Conservation (phyloP, 2,797 vertebrate genomes). For the Benthosema pterotum region DNA sequence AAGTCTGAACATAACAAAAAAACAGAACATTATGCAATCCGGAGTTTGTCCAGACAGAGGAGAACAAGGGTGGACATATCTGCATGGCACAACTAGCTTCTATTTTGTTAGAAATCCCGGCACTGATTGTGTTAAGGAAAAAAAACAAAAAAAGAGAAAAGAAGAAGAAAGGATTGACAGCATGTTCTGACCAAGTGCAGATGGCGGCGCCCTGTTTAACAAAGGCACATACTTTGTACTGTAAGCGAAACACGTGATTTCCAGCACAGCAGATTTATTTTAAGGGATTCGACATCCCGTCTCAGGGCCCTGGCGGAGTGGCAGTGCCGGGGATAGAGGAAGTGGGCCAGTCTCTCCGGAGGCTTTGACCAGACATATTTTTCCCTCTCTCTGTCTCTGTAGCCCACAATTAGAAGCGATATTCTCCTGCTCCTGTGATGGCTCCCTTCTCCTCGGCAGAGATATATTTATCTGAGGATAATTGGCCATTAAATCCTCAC, state of each 20-base stretch:
- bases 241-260: constrained; percentile 67
- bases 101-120: too few species aligned
- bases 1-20: too few species aligned
- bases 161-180: constrained; percentile 37
- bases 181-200: constrained; percentile 61
- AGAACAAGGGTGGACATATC: too few species aligned
- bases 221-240: constrained; percentile 64
- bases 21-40: too few species aligned
- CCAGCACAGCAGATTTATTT: constrained; percentile 69
- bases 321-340: constrained; percentile 62
- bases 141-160: background rate
- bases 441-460: constrained; percentile 77
- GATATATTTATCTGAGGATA: constrained; percentile 86
- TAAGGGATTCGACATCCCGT: constrained; percentile 65
- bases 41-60: too few species aligned
- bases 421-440: constrained; percentile 71
- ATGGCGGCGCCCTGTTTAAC: constrained; percentile 75
- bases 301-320: constrained; percentile 68
- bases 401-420: constrained; percentile 79
- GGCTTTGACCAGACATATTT: constrained; percentile 80
- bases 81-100: too few species aligned
- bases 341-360: constrained; percentile 67
- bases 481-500: constrained; percentile 85
- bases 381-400: constrained; percentile 65
- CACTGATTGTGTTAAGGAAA: too few species aligned